Evolutionary conservation across 2,888 invertebrate species (phyloP).

Genomic region (Silvanus unidentatus): DNA sequence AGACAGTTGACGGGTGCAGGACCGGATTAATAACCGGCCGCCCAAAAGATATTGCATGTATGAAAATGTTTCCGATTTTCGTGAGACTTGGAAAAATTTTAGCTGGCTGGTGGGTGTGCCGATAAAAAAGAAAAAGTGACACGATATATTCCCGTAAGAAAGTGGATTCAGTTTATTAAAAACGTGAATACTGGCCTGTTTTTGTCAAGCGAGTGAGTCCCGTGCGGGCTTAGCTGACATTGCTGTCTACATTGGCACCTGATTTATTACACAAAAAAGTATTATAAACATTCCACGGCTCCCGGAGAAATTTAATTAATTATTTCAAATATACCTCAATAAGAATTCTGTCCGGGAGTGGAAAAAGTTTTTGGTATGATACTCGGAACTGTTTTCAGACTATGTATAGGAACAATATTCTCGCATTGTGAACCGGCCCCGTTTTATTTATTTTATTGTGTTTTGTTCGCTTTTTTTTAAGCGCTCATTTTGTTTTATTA

Average conservation of each 20-base stretch:
- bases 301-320: conserved; percentile 49
- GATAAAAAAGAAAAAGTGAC: no score
- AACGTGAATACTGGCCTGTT: conserved; percentile 20
- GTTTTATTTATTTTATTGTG: no score
- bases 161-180: no score
- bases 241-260: conserved; percentile 42
- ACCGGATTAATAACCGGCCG: no score
- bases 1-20: conserved; percentile 24
- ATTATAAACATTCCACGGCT: conserved; percentile 43
- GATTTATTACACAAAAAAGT: conserved; percentile 44
- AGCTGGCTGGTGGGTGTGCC: no score
- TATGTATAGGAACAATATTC: no score
- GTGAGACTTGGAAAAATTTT: no score
- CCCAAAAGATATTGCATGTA: not conserved
- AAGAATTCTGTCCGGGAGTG: conserved; percentile 32
- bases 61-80: no score
- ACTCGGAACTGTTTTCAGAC: conserved; percentile 41
- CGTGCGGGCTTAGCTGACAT: conserved; percentile 37
- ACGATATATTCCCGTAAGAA: no score
- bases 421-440: no score
- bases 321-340: conserved; percentile 47
- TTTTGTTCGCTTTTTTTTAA: no score
- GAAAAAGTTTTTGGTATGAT: conserved; percentile 43
- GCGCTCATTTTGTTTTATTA: no score
- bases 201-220: conserved; percentile 24